phyloP scores from a whole-genome alignment of 2,888 invertebrate genomes.

The Drosophila greeni region DNA sequence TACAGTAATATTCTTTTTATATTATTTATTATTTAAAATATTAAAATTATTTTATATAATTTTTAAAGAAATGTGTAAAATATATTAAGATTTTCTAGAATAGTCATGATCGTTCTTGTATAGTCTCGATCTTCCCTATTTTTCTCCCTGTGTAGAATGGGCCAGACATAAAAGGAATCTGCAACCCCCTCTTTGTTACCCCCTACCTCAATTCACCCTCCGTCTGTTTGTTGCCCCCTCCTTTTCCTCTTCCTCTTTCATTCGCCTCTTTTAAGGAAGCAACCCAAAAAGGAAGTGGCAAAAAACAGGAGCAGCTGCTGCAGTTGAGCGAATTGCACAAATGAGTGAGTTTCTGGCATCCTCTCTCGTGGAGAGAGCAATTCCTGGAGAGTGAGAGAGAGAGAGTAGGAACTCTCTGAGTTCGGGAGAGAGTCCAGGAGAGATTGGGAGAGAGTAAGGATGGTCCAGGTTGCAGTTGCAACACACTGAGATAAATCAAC shows the following conservation, averaged over 20 bases:
- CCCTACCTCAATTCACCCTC: neutral
- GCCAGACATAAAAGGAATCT: constrained; percentile 53
- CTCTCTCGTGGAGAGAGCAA: neutral
- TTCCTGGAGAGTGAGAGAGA: constrained; percentile 17
- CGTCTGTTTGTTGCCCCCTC: neutral
- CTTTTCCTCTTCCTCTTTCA: neutral
- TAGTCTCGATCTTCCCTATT: neutral
- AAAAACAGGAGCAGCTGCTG: constrained; percentile 47
- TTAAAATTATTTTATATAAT: neutral
- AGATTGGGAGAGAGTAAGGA: constrained; percentile 20
- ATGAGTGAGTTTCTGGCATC: constrained; percentile 13
- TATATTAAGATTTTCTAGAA: neutral
- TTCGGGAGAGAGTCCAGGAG: constrained; percentile 19
- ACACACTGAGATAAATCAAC: constrained; percentile 55
- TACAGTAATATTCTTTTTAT: neutral
- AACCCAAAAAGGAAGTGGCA: constrained; percentile 55
- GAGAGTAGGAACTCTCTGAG: neutral
- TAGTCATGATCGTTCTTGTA: neutral
- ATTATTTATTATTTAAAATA: no score
- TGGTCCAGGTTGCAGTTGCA: constrained; percentile 35
- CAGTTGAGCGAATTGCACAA: constrained; percentile 14
- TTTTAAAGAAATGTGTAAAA: no score
- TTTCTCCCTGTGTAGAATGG: constrained; percentile 31
- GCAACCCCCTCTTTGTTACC: constrained; percentile 29
- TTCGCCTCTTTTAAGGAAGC: constrained; percentile 45